Conservation (phyloP, 2,888 invertebrate genomes). For the Ophion obscuratus region DNA sequence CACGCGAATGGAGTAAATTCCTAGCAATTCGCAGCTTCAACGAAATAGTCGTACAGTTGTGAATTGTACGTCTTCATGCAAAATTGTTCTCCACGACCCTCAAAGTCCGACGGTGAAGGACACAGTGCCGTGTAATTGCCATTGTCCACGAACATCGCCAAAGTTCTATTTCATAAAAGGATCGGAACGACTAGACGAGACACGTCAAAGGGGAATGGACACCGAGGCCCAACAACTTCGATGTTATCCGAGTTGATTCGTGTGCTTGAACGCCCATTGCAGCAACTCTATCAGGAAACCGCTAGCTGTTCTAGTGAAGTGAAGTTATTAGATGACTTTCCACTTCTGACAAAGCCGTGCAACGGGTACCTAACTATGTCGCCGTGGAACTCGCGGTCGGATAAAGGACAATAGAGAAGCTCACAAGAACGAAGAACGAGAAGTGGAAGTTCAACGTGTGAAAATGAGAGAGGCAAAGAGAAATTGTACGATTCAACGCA, state of each 20-base stretch:
- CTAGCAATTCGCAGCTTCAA: too few species aligned
- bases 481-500: not conserved
- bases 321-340: slow-evolving; percentile 34
- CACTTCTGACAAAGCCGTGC: slow-evolving; percentile 25
- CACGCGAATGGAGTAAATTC: too few species aligned
- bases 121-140: not conserved
- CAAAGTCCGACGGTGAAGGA: not conserved
- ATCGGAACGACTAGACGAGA: slow-evolving; percentile 2
- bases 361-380: not conserved
- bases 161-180: not conserved
- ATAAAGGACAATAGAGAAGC: not conserved
- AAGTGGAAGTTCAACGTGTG: not conserved
- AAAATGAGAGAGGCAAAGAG: not conserved
- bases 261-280: slow-evolving; percentile 64
- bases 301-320: slow-evolving; percentile 3
- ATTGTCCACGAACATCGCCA: not conserved
- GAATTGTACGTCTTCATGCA: too few species aligned
- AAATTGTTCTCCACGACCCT: too few species aligned
- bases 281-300: slow-evolving; percentile 69
- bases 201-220: not conserved
- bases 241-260: slow-evolving; percentile 51
- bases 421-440: slow-evolving; percentile 2
- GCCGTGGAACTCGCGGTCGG: not conserved
- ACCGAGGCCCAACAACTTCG: slow-evolving; percentile 5
- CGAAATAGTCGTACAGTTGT: too few species aligned